These are phyloP conservation scores for Guaruba guarouba DNA, from an alignment of 2,113 vertebrate genomes.

Conservation along the genomic window DNA sequence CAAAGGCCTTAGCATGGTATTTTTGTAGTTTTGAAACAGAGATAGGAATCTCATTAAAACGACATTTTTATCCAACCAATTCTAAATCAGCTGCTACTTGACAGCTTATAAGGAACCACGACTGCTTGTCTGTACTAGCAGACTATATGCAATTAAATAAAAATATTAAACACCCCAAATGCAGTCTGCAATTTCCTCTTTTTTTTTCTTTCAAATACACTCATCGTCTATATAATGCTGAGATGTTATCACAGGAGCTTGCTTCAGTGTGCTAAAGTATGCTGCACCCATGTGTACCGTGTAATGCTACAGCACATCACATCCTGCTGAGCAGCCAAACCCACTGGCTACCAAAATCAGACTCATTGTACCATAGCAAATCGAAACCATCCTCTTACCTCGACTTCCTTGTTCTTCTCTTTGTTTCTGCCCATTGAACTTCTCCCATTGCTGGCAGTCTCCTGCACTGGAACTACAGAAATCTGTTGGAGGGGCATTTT, in stretches of 20 bases:
- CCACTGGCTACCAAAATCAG: not conserved
- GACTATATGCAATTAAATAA: not conserved
- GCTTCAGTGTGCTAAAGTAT: not conserved
- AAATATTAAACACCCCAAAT: fast-evolving
- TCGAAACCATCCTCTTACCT: constrained; percentile 81
- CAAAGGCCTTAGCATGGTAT: not conserved
- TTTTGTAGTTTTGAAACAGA: not conserved
- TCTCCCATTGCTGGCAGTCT: constrained; percentile 81
- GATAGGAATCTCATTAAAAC: not conserved
- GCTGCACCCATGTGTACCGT: not conserved
- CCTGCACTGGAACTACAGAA: constrained; percentile 86
- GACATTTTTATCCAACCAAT: not conserved
- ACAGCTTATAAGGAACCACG: not conserved
- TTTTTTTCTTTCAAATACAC: not conserved
- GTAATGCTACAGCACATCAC: fast-evolving
- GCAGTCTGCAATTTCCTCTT: not conserved
- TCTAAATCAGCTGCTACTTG: not conserved
- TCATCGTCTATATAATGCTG: not conserved
- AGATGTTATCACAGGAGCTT: not conserved
- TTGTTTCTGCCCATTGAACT: constrained; percentile 81
- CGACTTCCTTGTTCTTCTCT: constrained; percentile 84
- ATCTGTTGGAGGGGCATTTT: constrained; percentile 92
- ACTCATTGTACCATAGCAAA: not conserved
- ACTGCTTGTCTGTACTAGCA: not conserved
- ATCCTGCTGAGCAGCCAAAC: not conserved